These are phyloP conservation scores for Polypterus senegalus DNA, from an alignment of 2,113 vertebrate genomes.

Conservation along the genomic window DNA sequence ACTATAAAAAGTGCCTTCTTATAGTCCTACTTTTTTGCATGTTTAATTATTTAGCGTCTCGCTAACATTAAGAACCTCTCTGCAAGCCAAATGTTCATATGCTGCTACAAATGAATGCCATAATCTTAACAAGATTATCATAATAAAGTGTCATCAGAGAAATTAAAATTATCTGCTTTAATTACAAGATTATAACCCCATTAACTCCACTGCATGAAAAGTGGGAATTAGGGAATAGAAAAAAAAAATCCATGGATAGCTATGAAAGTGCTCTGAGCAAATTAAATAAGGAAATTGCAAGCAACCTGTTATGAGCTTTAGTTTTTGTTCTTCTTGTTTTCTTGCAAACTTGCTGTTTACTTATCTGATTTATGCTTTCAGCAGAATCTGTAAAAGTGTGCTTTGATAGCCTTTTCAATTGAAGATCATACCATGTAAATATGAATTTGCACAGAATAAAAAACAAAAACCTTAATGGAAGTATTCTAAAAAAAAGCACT, in stretches of 20 bases:
- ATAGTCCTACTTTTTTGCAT: conserved; percentile 22
- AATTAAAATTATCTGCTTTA: conserved; percentile 59
- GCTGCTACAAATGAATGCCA: conserved; percentile 38
- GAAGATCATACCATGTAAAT: too few relatives aligned
- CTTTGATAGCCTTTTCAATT: too few relatives aligned
- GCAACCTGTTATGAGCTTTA: conserved; percentile 17
- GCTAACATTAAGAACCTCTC: conserved; percentile 23
- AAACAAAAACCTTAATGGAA: too few relatives aligned
- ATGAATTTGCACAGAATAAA: too few relatives aligned
- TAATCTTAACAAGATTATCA: conserved; percentile 57
- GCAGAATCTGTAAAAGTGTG: neutral
- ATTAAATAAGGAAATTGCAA: conserved; percentile 23
- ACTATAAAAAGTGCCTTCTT: conserved; percentile 27
- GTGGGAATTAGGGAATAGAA: conserved; percentile 39
- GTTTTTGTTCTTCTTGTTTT: conserved; percentile 34
- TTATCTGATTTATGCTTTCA: conserved; percentile 16
- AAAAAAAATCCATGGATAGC: conserved; percentile 29
- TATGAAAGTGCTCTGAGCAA: conserved; percentile 27
- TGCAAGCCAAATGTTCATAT: conserved; percentile 37
- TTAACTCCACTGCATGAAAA: conserved; percentile 46
- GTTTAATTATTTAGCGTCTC: conserved; percentile 40
- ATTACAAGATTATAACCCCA: conserved; percentile 59
- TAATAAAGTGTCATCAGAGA: conserved; percentile 51
- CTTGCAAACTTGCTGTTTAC: conserved; percentile 15
- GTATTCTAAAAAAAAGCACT: conserved; percentile 40